Evolutionary conservation across 2,797 vertebrate genomes (phyloP), one percentile per base, ranked within the genome.

Genomic region (Lithobates sylvaticus): DNA sequence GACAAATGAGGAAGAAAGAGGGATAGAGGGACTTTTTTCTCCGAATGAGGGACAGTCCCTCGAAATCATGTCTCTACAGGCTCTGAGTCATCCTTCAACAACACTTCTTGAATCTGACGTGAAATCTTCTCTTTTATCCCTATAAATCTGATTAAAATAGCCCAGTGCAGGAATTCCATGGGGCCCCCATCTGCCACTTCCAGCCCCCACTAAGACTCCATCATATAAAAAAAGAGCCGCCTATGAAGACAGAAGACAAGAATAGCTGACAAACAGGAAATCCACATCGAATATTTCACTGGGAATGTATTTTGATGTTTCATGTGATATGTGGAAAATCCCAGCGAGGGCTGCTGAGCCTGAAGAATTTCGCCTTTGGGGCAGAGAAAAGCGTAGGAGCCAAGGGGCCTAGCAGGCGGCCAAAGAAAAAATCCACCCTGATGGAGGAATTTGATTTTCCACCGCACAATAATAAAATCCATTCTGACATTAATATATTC

Each of bases 181-280:
- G 6, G 34, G 26, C 26, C 68, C 64, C 29, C 39, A 26, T 3
- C 76, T 12, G 61, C 21, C 42, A 34, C 77, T 47, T 69, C 26
- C 61, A 26, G 9, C 79, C 36, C 79, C 79, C 29, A 36, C 68
- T 12, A 18, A n/a, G 29, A n/a, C 79, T 61, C 26, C 5, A 39
- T 81, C 15, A 54, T 54, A 54, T 54, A n/a, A 71, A 34, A 44
- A 64, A 64, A 82, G 64, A 39, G 54, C 80, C 9, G 54, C 16
- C 50, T 18, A 54, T 13, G 50, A 54, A 54, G 16, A 18, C 16
- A 54, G 50, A 54, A 54, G 68, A 81, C 29, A 16, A 58, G 61
- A 71, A 81, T 54, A 80, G 68, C 78, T 13, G 78, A 58, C 68
- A 78, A 78, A 71, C 67, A 64, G 80, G 67, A 81, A 81, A 81